phyloP scores from a whole-genome alignment of 2,113 vertebrate species.

The Mohoua ochrocephala region DNA sequence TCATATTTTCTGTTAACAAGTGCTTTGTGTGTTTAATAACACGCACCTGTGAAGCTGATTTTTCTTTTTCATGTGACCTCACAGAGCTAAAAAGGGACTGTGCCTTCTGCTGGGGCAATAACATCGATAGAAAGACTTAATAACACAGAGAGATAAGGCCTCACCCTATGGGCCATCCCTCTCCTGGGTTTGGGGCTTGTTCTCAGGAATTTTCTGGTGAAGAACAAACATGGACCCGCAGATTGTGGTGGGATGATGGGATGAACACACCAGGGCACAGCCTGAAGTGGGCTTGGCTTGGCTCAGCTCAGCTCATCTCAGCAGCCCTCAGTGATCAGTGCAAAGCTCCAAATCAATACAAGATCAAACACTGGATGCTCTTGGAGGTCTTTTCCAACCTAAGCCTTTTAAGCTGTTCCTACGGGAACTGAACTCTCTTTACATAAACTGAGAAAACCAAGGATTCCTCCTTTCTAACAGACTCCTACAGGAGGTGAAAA shows the following conservation, averaged over 20 bases:
- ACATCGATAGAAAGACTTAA: background rate
- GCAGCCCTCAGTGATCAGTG: background rate
- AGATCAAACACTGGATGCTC: background rate
- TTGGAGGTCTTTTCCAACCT: background rate
- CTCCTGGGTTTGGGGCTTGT: background rate
- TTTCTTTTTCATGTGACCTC: conserved; percentile 21
- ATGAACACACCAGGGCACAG: background rate
- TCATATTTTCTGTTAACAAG: conserved; percentile 49
- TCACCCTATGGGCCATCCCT: background rate
- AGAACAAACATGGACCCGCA: background rate
- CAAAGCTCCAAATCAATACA: background rate
- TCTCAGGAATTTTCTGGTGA: background rate
- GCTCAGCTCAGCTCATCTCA: background rate
- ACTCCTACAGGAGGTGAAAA: background rate
- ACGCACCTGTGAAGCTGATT: conserved; percentile 41
- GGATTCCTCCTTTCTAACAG: background rate
- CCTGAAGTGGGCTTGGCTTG: background rate
- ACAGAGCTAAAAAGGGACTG: background rate
- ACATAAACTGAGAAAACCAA: background rate
- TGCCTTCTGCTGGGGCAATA: background rate
- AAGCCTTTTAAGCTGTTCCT: background rate
- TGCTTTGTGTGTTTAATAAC: conserved; percentile 53
- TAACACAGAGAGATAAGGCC: background rate
- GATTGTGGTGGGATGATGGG: background rate
- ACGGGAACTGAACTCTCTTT: background rate